Base-by-base conservation (phyloP, 2,888 invertebrate genomes). In the Embidobia sp. region DNA sequence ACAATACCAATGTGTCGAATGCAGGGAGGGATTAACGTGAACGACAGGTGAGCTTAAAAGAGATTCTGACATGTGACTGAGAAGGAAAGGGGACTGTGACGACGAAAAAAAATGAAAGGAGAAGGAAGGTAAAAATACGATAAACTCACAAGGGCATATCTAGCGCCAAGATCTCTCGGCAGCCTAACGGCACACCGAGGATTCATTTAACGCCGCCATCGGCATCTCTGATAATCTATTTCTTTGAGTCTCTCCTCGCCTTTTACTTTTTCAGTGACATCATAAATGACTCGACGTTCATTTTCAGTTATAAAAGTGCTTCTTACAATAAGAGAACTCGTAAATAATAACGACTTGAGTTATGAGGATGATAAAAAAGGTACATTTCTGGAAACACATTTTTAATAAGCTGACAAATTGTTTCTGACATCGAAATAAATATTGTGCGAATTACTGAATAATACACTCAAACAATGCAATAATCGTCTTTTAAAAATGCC, bases 201-300 rank as follows among this genome's bases (percentile, higher is more conserved):
- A 64, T 64, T 64, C 55, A 51, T 66, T 64, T 59, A 40, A 51
- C 42, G 57, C 57, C 33, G 51, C 59, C 64, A 57, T 57, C 55
- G 49, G 29, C 63, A 19, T 55, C 29, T 11, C 46, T 40, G 64
- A 73, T 73, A 73, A 73, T 73, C 66, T 66, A 66, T 51, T 57
- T 66, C 66, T 66, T 48, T 49, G 42, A 61, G 51, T 13, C 35
- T 48, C 29, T 64, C 44, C 15, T 44, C 57, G 51, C 37, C 48
- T 59, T 66, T 49, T 51, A 66, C 59, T 74, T 66, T 46, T 66
- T 51, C 64, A 53, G 27, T 57, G 59, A 59, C 66, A 55, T 53
- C 61, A 46, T 46, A 55, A 46, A 37, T 31, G 48, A 51, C 49
- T 44, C 11, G 49, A 19, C 29, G 35, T 63, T 63, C 27, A 29